A percentile compares a stretch with the other conserved stretches of the same genome.
Evolutionary conservation across 2,113 vertebrate species (phyloP).

Genomic region (Gymnarchus niloticus): DNA sequence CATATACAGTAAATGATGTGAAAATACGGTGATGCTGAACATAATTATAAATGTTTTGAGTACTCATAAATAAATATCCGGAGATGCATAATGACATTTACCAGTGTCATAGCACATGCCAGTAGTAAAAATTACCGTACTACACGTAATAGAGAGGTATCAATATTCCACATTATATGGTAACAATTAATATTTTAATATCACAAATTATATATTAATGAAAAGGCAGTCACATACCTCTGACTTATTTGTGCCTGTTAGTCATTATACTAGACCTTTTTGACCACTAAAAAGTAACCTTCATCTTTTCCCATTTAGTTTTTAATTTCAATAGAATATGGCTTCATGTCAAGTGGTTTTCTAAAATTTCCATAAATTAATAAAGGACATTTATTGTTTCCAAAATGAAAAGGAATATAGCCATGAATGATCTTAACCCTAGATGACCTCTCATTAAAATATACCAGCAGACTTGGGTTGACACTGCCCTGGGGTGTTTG

Average conservation of each 20-base stretch:
- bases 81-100: too few relatives aligned
- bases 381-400: background rate
- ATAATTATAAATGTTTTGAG: too few relatives aligned
- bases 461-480: background rate
- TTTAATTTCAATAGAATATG: background rate
- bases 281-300: background rate
- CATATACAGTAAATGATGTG: too few relatives aligned
- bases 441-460: conserved; percentile 2
- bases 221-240: background rate
- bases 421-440: background rate
- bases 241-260: background rate
- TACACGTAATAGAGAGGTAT: too few relatives aligned
- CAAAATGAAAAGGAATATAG: background rate
- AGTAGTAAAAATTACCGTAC: too few relatives aligned
- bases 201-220: background rate
- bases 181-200: background rate
- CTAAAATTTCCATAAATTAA: background rate
- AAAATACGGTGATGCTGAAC: too few relatives aligned
- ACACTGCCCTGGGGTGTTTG: background rate
- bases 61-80: too few relatives aligned
- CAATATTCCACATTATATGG: too few relatives aligned
- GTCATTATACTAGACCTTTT: background rate
- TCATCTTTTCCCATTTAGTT: background rate
- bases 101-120: too few relatives aligned
- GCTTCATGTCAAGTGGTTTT: background rate